phyloP scores from a whole-genome alignment of 2,888 invertebrate genomes.

The Brassicogethes aeneus region DNA sequence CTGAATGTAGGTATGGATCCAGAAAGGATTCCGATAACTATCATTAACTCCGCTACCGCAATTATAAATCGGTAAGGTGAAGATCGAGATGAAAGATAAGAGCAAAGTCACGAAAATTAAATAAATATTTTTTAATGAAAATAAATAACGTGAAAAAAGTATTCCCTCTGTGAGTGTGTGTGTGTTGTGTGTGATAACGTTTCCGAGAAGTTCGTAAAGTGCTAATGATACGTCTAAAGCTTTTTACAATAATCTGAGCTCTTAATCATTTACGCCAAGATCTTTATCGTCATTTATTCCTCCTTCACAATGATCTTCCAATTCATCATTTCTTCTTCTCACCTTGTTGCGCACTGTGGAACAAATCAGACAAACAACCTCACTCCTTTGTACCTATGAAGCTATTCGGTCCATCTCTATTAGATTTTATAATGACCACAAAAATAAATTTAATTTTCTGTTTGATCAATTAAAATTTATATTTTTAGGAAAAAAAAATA shows the following conservation, averaged over 20 bases:
- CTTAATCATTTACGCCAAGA: slow-evolving; percentile 31
- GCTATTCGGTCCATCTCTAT: no score
- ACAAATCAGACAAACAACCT: no score
- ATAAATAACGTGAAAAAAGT: not conserved
- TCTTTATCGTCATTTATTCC: slow-evolving; percentile 34
- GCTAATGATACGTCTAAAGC: slow-evolving; percentile 26
- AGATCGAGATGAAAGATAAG: not conserved
- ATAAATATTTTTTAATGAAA: not conserved
- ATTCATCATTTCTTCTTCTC: slow-evolving; percentile 34
- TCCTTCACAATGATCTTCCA: slow-evolving; percentile 30
- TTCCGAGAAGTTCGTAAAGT: slow-evolving; percentile 11
- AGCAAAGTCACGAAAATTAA: slow-evolving; percentile 3
- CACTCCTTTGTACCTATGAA: no score
- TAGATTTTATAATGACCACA: no score
- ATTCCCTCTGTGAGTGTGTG: no score
- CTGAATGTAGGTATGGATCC: not conserved
- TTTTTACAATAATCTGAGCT: slow-evolving; percentile 30
- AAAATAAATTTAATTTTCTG: no score
- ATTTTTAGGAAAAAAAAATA: no score
- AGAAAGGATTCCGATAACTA: not conserved
- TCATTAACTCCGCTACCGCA: not conserved
- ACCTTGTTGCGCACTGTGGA: no score
- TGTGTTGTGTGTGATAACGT: not conserved
- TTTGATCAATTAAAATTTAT: no score
- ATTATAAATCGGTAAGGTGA: not conserved